phyloP scores from a whole-genome alignment of 2,888 invertebrate species.

The Opisthograptis luteolata region DNA sequence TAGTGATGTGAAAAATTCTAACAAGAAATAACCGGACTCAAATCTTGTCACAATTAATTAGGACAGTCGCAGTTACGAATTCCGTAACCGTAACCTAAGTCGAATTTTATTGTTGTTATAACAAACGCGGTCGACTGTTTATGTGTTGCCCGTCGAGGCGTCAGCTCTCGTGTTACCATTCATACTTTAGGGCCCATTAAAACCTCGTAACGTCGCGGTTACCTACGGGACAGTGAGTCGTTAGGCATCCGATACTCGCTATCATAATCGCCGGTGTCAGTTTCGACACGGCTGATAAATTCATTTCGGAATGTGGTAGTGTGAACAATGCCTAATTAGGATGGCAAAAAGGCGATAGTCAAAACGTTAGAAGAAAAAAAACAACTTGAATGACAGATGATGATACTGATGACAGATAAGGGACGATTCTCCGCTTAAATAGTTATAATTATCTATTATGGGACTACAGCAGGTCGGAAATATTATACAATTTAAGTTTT shows the following conservation, averaged over 20 bases:
- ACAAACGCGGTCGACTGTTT: constrained; percentile 60
- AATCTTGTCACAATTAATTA: constrained; percentile 24
- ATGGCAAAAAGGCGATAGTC: too few relatives aligned
- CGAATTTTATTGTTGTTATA: constrained; percentile 70
- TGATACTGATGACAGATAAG: too few relatives aligned
- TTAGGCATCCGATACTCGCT: constrained; percentile 78
- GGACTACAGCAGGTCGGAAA: too few relatives aligned
- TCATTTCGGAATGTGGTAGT: constrained; percentile 36
- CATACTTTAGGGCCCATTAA: constrained; percentile 79
- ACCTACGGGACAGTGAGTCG: constrained; percentile 81
- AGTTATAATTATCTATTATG: too few relatives aligned
- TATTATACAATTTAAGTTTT: too few relatives aligned
- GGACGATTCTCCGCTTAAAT: too few relatives aligned
- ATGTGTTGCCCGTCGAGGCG: constrained; percentile 69
- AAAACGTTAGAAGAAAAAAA: too few relatives aligned
- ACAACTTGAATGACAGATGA: too few relatives aligned
- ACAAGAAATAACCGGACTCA: constrained; percentile 23
- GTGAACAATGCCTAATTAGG: constrained; percentile 33
- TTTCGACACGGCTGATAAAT: constrained; percentile 33
- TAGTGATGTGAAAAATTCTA: not conserved
- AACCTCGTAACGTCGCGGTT: constrained; percentile 70
- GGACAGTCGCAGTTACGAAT: constrained; percentile 30
- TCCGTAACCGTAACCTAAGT: constrained; percentile 64
- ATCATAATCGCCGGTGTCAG: constrained; percentile 58
- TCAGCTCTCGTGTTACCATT: constrained; percentile 75